Evolutionary conservation across 2,888 invertebrate species (phyloP), one percentile per base, ranked within the genome.

Genomic region (Melitaea athalia): DNA sequence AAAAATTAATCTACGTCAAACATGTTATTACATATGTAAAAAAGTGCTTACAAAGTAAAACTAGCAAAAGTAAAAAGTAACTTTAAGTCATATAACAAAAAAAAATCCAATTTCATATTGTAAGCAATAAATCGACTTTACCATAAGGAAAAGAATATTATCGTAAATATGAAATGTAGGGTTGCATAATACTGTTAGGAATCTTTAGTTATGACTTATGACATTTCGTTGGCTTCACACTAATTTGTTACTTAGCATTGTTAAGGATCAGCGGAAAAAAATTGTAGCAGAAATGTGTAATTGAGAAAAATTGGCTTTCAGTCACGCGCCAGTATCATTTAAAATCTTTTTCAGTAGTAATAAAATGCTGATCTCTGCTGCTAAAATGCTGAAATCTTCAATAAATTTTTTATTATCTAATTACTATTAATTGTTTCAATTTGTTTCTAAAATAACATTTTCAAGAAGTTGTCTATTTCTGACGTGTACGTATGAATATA

Each of bases 151-250:
- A 59, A 60, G 3, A 59, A 60, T 45, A 60, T 14, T 24, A n/a
- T 60, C 24, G 24, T 8, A 47, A 60, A 47, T 38, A 17, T 45
- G 45, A 49, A 57, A 15, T 42, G 24, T 64, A 60, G 12, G 61
- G 17, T 24, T 64, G 60, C 42, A 66, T 71, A 63, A 70, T 66
- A 72, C 66, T 68, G 70, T 73, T 73, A 70, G 67, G 73, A 76
- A 76, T 78, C 76, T 74, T 76, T 83, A 84, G 82, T 87, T 84
- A 86, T 83, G 82, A 84, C 83, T 84, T 84, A 78, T 87, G 85
- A 78, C 82, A 80, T 85, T 88, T 85, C 73, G 79, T 80, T 70
- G 86, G 85, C 83, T 85, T 86, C 88, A 55, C 52, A 31, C 59
- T 65, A 64, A 49, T 67, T 61, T 63, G 38, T 59, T 31, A 62